phyloP scores from a whole-genome alignment of 1,140 invertebrate species.

The Brachionus rotundiformis region DNA sequence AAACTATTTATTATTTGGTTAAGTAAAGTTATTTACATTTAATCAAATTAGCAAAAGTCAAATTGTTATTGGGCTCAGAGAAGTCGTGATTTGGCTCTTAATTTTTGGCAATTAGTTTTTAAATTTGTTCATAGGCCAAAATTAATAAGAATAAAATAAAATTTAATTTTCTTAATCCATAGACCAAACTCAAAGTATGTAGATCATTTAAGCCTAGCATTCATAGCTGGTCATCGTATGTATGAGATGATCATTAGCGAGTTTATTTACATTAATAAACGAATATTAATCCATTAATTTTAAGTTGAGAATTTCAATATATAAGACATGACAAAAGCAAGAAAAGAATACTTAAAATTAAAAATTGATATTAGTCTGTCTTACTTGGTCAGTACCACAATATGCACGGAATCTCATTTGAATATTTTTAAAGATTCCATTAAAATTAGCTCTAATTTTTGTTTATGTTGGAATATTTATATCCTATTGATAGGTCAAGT shows the following conservation, averaged over 20 bases:
- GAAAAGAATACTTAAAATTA: not conserved
- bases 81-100: not conserved
- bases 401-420: not conserved
- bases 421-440: not conserved
- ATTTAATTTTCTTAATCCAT: conserved; percentile 38
- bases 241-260: conserved; percentile 34
- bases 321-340: conserved; percentile 31
- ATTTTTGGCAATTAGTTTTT: conserved; percentile 4
- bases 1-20: not conserved
- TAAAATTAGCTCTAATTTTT: conserved; percentile 30
- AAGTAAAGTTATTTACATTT: conserved; percentile 18
- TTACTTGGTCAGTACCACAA: not conserved
- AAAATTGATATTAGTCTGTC: not conserved
- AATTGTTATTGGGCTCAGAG: not conserved
- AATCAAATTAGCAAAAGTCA: conserved; percentile 38
- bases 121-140: conserved; percentile 1
- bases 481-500: conserved; percentile 48
- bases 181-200: not conserved
- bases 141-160: conserved; percentile 6
- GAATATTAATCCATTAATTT: conserved; percentile 8
- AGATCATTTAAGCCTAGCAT: not conserved
- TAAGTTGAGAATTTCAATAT: not conserved
- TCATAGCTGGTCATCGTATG: not conserved
- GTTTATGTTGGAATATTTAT: conserved; percentile 22
- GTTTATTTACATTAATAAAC: conserved; percentile 43